These are phyloP conservation scores for Gavialis gangeticus DNA, from an alignment of 2,113 vertebrate species.

Conservation along the genomic window DNA sequence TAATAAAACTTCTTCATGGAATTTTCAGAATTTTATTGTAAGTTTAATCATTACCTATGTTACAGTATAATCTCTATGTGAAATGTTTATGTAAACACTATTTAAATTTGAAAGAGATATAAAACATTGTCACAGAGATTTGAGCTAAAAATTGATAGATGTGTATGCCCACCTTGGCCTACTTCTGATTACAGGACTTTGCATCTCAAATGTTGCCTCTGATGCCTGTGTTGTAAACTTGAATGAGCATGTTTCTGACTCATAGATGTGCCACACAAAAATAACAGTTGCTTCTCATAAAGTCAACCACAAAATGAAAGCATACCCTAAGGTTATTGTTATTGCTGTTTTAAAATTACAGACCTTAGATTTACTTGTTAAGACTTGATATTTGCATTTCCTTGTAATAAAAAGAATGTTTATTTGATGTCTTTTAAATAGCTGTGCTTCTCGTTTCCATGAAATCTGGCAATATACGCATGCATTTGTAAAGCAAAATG, in stretches of 20 bases:
- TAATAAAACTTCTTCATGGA: background rate
- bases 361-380: constrained; percentile 78
- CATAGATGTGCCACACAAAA: constrained; percentile 61
- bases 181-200: background rate
- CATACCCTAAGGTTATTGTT: constrained; percentile 73
- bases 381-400: constrained; percentile 77
- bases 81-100: background rate
- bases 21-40: background rate
- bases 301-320: constrained; percentile 66
- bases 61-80: background rate
- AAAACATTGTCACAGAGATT: background rate
- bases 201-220: background rate
- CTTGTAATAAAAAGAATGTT: constrained; percentile 74
- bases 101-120: background rate
- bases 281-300: constrained; percentile 73
- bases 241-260: constrained; percentile 37
- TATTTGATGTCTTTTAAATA: constrained; percentile 78
- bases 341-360: constrained; percentile 74
- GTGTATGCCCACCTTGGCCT: background rate
- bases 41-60: background rate
- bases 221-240: constrained; percentile 25
- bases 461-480: constrained; percentile 69
- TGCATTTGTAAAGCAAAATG: constrained; percentile 69
- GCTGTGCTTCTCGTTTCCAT: constrained; percentile 67
- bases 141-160: background rate